phyloP scores from a whole-genome alignment of 2,888 invertebrate species.

The Eretmocerus hayati region DNA sequence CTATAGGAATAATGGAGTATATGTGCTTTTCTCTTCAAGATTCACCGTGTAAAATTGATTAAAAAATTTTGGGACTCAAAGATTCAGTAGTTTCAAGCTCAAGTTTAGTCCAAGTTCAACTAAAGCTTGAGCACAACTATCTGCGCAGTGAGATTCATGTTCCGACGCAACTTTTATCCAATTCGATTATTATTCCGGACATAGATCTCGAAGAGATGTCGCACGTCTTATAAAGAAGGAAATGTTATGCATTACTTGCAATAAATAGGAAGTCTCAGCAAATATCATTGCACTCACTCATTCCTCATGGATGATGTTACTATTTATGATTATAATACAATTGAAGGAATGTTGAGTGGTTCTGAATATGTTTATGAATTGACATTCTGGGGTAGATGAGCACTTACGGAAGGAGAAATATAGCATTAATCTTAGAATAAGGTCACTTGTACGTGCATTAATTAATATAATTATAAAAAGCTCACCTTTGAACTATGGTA shows the following conservation, averaged over 20 bases:
- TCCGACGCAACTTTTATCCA: no score
- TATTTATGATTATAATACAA: neutral
- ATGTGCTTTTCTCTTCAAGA: neutral
- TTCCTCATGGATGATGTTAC: neutral
- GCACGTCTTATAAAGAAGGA: no score
- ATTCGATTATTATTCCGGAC: no score
- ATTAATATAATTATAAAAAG: no score
- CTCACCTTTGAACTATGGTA: conserved; percentile 5
- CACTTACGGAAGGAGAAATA: conserved; percentile 6
- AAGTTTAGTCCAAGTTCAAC: no score
- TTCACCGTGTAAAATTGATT: neutral
- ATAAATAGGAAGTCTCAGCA: neutral
- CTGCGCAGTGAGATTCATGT: no score
- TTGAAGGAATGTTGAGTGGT: conserved; percentile 19
- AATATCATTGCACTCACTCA: neutral
- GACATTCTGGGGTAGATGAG: conserved; percentile 5
- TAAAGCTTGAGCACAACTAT: no score
- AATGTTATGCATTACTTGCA: neutral
- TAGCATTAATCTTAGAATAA: conserved; percentile 1
- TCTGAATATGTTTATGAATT: conserved; percentile 5
- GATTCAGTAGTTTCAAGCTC: no score
- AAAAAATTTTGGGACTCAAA: no score
- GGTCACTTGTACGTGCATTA: no score
- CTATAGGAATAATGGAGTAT: neutral
- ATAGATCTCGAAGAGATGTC: no score